Conservation (phyloP, 2,888 invertebrate species). For the Coenonympha arcania region DNA sequence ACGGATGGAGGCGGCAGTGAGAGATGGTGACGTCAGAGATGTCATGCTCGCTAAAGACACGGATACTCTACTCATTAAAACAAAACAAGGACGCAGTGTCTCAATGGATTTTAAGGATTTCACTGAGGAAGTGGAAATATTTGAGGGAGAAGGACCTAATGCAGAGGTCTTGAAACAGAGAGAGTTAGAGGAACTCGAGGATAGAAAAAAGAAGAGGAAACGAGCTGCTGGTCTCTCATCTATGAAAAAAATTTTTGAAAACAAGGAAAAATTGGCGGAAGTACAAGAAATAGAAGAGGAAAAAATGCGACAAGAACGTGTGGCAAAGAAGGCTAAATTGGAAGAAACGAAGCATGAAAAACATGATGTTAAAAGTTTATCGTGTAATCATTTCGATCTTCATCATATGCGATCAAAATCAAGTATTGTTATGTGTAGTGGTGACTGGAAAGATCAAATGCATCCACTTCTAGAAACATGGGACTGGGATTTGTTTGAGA, state of each 20-base stretch:
- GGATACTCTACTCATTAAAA: constrained; percentile 81
- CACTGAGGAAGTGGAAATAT: constrained; percentile 74
- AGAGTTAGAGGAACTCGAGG: constrained; percentile 72
- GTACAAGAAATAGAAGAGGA: constrained; percentile 74
- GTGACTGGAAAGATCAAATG: constrained; percentile 76
- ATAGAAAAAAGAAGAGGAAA: constrained; percentile 73
- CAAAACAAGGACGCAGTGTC: constrained; percentile 83
- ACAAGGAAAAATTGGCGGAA: constrained; percentile 81
- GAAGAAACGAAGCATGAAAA: constrained; percentile 64
- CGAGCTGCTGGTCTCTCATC: constrained; percentile 77
- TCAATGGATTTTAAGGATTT: constrained; percentile 80
- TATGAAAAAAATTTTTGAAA: constrained; percentile 83
- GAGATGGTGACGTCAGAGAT: constrained; percentile 83
- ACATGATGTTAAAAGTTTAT: constrained; percentile 64
- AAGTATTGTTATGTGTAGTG: constrained; percentile 64
- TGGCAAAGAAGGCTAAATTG: constrained; percentile 60
- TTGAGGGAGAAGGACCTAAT: constrained; percentile 81
- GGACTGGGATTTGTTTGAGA: constrained; percentile 78
- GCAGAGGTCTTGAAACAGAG: constrained; percentile 77
- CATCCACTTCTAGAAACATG: constrained; percentile 77
- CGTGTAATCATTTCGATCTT: constrained; percentile 62
- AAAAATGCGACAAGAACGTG: constrained; percentile 56
- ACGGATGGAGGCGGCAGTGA: constrained; percentile 81
- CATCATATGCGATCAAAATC: constrained; percentile 70
- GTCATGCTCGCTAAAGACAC: constrained; percentile 84